phyloP scores from a whole-genome alignment of 2,888 invertebrate genomes.

The Cacoxenus indagator region DNA sequence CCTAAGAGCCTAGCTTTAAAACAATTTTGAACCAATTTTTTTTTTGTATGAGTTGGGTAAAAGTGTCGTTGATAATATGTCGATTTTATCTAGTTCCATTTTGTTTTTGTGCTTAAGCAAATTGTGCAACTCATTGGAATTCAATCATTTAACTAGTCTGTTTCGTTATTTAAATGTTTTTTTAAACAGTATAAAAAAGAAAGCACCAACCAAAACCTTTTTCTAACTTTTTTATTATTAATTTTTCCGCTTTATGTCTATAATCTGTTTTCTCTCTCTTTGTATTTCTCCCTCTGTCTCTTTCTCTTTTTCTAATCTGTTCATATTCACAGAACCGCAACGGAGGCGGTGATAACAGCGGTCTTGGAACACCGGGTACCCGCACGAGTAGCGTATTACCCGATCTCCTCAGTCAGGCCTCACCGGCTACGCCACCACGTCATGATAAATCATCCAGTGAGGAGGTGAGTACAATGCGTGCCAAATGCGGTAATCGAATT shows the following conservation, averaged over 20 bases:
- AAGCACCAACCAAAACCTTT: background rate
- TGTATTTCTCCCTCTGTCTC: slow-evolving; percentile 6
- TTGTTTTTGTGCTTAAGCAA: slow-evolving; percentile 24
- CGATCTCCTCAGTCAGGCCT: slow-evolving; percentile 92
- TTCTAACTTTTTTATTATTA: slow-evolving; percentile 12
- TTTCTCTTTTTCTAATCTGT: slow-evolving; percentile 33
- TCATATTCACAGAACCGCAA: slow-evolving; percentile 20
- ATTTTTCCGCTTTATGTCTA: slow-evolving; percentile 31
- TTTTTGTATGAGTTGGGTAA: background rate
- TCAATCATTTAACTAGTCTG: slow-evolving; percentile 44
- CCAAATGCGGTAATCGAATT: background rate
- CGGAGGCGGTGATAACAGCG: slow-evolving; percentile 70
- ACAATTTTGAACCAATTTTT: slow-evolving; percentile 45
- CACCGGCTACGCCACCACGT: slow-evolving; percentile 86
- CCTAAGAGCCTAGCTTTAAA: slow-evolving; percentile 45
- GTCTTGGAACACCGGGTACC: slow-evolving; percentile 77
- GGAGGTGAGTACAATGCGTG: slow-evolving; percentile 85
- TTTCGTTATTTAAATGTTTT: slow-evolving; percentile 33
- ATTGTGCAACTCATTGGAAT: slow-evolving; percentile 61
- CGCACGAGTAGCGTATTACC: slow-evolving; percentile 94
- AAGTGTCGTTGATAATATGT: slow-evolving; percentile 39
- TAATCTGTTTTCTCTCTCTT: slow-evolving; percentile 26
- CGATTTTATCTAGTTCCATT: slow-evolving; percentile 22
- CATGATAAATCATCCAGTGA: slow-evolving; percentile 95
- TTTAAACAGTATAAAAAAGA: slow-evolving; percentile 22